Base-by-base conservation (phyloP, 2,888 invertebrate species). In the Habroteleia sp. region DNA sequence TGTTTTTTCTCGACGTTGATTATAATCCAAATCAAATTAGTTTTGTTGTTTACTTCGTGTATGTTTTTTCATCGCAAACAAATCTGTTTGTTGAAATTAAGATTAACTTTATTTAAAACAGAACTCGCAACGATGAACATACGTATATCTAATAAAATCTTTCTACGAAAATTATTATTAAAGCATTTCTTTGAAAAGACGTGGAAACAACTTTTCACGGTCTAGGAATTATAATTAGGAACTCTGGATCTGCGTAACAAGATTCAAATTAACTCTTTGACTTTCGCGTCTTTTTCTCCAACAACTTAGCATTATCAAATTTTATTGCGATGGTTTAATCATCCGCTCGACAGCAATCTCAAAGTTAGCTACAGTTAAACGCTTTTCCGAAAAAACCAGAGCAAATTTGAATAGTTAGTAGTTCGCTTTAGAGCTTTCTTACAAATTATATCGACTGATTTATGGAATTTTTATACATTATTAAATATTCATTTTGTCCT, bases 91-190 rank as follows among this genome's bases (percentile, higher is more conserved):
- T 42, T 60, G 25, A 60, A 46, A 27, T 41, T 41, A 23, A 16
- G 41, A 16, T 50, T 41, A 50, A 48, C 14, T 29, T 50, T 31
- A 39, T 41, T 41, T 17, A 63, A 63, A 33, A 37, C 16, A 62
- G 44, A 33, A 62, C 25, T 8, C 14, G 39, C 39, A 41, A 52
- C 62, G 52, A 48, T 27, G 13, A 65, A 52, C 33, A 33, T 27
- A 44, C 17, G 33, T n/a, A n/a, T 23, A n/a, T 2, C 35, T 54
- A 65, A 65, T 52, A 27, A 7, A 52, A 52, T 25, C 41, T 23
- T 63, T 52, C 63, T 25, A 39, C 52, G 65, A 44, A 65, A 54
- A 54, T 65, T 52, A 65, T 65, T 52, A 65, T 54, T 52, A 42
- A 52, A 14, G 8, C 44, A 27, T 35, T 65, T 54, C 65, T 54